Base-by-base conservation (phyloP, 2,888 invertebrate genomes). In the Lasioglossum villosulum region DNA sequence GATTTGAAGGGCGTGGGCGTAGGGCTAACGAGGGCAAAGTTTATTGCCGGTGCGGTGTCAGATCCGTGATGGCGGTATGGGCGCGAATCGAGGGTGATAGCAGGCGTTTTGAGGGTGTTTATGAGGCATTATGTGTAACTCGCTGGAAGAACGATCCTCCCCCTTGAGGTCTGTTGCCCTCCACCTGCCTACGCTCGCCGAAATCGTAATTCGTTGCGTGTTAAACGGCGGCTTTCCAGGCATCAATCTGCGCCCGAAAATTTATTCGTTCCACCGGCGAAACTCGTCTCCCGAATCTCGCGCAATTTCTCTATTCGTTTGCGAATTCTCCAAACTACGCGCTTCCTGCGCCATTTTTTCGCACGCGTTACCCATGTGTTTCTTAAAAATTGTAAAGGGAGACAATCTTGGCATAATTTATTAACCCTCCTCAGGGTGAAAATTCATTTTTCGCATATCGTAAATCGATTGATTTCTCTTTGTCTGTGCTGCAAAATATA, bases 111-210 rank as follows among this genome's bases (percentile, higher is more conserved):
- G 93, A 93, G 94, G 94, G 94, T 94, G 94, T 95, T 95, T 95
- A 95, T 94, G 95, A 95, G 95, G 94, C 94, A 95, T 95, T 95
- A 95, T 94, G 94, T 94, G 95, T 94, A 94, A 95, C 95, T 93
- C 92, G 92, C 92, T 92, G 95, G 94, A 95, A 95, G 94, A 94
- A 95, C 93, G 94, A 93, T 93, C 92, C 92, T 91, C 91, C 92
- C 93, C 90, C 89, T 90, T 86, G 91, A 90, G 90, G 89, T 91
- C 87, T 91, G 90, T 88, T 86, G 90, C 89, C 88, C 89, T 89
- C 86, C 89, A 91, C 89, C 89, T 78, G 79, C 75, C 91, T 90
- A 90, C 90, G 90, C 87, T 92, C 88, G 86, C 87, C 90, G 87
- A 92, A 91, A 91, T 92, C 90, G 88, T 90, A 91, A 92, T 92